Base-by-base conservation (phyloP, 2,797 vertebrate species). In the Apogon hyalosoma region DNA sequence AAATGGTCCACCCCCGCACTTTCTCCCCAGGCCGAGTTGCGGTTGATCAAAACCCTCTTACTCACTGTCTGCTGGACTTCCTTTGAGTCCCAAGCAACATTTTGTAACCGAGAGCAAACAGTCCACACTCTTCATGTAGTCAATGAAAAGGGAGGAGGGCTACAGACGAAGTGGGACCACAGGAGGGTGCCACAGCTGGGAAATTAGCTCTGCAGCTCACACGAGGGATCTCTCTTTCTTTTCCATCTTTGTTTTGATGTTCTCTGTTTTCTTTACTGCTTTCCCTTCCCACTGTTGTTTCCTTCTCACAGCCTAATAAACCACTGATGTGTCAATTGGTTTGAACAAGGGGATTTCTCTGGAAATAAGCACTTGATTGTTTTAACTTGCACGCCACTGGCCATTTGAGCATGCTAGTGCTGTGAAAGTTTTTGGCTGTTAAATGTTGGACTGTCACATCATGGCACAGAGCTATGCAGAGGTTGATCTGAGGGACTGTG, bases 31-130 rank as follows among this genome's bases (percentile, higher is more conserved):
- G 58, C 76, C 40, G 59, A 1, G 56, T 55, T 73, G 63, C 55
- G 59, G 63, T 82, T 76, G 82, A 79, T 87, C 78, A 77, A 66
- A 63, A 28, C 74, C 53, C 74, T 87, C 90, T 92, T 90, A 92
- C 84, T 92, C 89, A 88, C 82, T 66, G 89, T 90, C 89, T 92
- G 83, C 73, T 63, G 61, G 67, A 87, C 86, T 92, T 93, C 91
- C 83, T 88, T 60, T 78, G 43, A 67, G 74, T 63, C 63, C 79
- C 49, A 48, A 75, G 77, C 50, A 65, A 53, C 46, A 15, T 77
- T 77, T 71, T 64, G 8, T 65, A 36, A 33, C 15, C 9, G 63
- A 63, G 57, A 40, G 42, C 15, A 42, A 74, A 68, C 40, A 50
- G 69, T 57, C 69, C 60, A 40, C 68, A 46, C 45, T 63, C 36